Conservation (phyloP, 37 sponge, comb jelly and placozoan genomes). For the Crambe crambe region DNA sequence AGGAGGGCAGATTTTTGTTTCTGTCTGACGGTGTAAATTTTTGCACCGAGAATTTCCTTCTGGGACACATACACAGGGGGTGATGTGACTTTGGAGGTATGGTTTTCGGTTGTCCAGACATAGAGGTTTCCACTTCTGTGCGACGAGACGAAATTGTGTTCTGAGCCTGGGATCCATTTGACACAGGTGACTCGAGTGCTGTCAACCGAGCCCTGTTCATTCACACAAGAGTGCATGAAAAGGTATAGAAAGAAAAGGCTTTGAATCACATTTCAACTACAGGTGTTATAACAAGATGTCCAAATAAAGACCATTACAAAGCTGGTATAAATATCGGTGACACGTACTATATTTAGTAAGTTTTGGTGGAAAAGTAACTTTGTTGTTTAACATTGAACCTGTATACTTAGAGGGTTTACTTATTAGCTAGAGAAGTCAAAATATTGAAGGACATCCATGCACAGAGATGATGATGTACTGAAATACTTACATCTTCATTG, state of each 20-base stretch:
- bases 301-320: no score
- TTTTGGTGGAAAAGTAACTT: no score
- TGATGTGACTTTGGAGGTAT: not conserved
- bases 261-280: no score
- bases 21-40: slow-evolving; percentile 45
- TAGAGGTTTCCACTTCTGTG: slow-evolving; percentile 91
- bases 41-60: slow-evolving; percentile 50
- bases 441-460: not conserved
- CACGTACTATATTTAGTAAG: no score
- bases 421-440: not conserved
- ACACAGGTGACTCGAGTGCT: slow-evolving; percentile 71
- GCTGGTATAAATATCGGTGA: no score
- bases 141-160: slow-evolving; percentile 74
- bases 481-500: slow-evolving; percentile 80
- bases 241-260: no score
- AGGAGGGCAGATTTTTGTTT: slow-evolving; percentile 40
- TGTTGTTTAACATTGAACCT: not conserved
- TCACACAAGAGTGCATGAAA: no score
- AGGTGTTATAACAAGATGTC: no score
- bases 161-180: slow-evolving; percentile 90
- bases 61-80: slow-evolving; percentile 25
- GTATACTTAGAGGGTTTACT: not conserved
- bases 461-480: no score
- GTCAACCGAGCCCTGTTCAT: slow-evolving; percentile 50
- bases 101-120: slow-evolving; percentile 65